A percentile compares a stretch with the other conserved stretches of the same genome.
These are phyloP conservation scores for Sarcophaga bullata DNA, from an alignment of 1,140 invertebrate genomes.

Conservation along the genomic window DNA sequence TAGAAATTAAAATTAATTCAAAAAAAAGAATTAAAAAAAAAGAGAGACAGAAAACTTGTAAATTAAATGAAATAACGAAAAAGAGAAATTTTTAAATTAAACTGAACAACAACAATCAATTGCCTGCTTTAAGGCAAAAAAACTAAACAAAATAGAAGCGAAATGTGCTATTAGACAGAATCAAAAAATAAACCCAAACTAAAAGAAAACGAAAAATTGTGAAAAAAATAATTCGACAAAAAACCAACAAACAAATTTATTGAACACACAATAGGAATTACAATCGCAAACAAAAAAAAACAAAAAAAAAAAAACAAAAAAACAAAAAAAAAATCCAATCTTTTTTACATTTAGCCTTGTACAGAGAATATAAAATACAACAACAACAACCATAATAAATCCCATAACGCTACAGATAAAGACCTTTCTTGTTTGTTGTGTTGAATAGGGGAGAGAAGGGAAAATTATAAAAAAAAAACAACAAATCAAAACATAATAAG, in stretches of 20 bases:
- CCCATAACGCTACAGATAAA: neutral
- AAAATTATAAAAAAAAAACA: neutral
- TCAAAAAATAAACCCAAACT: neutral
- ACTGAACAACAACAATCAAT: neutral
- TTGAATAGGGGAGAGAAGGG: neutral
- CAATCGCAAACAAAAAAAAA: neutral
- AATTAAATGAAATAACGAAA: neutral
- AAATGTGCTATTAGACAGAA: neutral
- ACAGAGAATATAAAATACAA: neutral
- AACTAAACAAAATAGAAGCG: neutral
- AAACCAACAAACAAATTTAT: too few relatives aligned
- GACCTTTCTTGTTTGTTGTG: neutral
- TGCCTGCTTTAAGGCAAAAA: too few relatives aligned
- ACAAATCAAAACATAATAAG: conserved; percentile 9
- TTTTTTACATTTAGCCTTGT: conserved; percentile 18
- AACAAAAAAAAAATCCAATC: neutral
- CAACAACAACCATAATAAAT: neutral
- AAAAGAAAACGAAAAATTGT: neutral
- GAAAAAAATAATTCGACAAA: neutral
- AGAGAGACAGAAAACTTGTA: too few relatives aligned
- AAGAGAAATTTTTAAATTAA: neutral
- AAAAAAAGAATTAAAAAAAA: conserved; percentile 35
- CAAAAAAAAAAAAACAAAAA: neutral
- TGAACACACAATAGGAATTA: too few relatives aligned
- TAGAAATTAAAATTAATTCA: conserved; percentile 6